Evolutionary conservation across 2,888 invertebrate species (phyloP).

Genomic region (Brenthis daphne): DNA sequence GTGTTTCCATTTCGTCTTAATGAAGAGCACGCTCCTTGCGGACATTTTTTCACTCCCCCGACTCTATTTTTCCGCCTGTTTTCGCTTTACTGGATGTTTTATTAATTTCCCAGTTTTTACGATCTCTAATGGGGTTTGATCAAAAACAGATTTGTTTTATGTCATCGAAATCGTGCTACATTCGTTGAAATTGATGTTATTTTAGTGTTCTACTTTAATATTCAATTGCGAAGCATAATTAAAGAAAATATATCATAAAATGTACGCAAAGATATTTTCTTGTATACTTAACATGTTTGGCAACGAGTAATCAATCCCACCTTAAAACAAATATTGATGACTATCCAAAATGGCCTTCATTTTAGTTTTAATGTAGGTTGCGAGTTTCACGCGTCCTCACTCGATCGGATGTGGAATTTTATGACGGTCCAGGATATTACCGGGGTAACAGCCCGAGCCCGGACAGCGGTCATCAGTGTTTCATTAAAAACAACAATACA

Average conservation of each 20-base stretch:
- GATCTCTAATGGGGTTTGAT: conserved; percentile 50
- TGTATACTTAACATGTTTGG: not conserved
- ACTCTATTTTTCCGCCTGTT: conserved; percentile 77
- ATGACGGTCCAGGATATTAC: conserved; percentile 64
- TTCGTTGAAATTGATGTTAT: not conserved
- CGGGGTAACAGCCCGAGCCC: conserved; percentile 68
- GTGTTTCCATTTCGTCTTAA: conserved; percentile 74
- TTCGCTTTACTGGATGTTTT: conserved; percentile 78
- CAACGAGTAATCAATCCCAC: not conserved
- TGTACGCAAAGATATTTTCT: too few relatives aligned
- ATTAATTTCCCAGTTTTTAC: conserved; percentile 68
- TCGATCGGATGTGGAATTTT: conserved; percentile 63
- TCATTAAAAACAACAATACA: conserved; percentile 76
- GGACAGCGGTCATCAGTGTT: conserved; percentile 63
- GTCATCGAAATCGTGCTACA: conserved; percentile 16
- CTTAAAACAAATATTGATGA: not conserved
- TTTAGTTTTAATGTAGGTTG: conserved; percentile 34
- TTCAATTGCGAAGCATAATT: not conserved
- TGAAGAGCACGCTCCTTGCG: conserved; percentile 75
- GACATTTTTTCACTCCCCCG: conserved; percentile 64
- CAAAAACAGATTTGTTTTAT: conserved; percentile 58
- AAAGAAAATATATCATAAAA: too few relatives aligned
- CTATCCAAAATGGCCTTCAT: not conserved
- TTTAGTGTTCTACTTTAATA: not conserved
- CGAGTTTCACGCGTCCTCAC: conserved; percentile 49